Conservation (phyloP, 2,113 vertebrate species). For the Eira barbara region DNA sequence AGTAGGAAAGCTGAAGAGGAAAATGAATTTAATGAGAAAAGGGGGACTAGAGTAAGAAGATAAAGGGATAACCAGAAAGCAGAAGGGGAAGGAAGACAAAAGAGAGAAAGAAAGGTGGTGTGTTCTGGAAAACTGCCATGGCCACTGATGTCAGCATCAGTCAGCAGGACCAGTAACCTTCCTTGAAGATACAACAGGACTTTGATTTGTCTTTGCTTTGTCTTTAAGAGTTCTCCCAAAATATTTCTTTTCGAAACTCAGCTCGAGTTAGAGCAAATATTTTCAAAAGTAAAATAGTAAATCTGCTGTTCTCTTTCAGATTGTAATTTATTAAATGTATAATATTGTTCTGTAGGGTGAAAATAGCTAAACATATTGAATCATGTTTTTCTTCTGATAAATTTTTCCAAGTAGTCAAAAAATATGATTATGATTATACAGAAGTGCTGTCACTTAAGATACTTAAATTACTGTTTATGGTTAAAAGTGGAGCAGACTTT, state of each 20-base stretch:
- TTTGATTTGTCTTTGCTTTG: background rate
- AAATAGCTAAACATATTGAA: background rate
- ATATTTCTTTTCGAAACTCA: background rate
- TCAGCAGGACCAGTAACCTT: background rate
- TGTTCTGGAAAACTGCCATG: background rate
- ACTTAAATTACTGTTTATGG: accelerated
- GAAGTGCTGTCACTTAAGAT: background rate
- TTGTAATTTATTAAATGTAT: background rate
- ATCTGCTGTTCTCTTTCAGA: background rate
- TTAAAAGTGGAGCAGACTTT: conserved; percentile 29
- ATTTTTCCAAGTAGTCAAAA: background rate
- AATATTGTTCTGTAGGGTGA: background rate
- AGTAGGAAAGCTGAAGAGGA: background rate
- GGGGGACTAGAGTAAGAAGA: background rate
- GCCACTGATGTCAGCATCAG: background rate
- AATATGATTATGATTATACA: background rate
- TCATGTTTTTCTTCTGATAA: background rate
- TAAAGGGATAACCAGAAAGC: background rate
- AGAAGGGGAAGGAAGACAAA: background rate
- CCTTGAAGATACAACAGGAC: too few species aligned
- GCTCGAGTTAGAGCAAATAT: background rate
- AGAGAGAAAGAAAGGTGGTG: background rate
- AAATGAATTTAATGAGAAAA: background rate
- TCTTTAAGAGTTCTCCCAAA: background rate
- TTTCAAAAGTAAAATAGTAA: background rate